Conservation (phyloP, 2,113 vertebrate genomes). For the Brachirus orientalis region DNA sequence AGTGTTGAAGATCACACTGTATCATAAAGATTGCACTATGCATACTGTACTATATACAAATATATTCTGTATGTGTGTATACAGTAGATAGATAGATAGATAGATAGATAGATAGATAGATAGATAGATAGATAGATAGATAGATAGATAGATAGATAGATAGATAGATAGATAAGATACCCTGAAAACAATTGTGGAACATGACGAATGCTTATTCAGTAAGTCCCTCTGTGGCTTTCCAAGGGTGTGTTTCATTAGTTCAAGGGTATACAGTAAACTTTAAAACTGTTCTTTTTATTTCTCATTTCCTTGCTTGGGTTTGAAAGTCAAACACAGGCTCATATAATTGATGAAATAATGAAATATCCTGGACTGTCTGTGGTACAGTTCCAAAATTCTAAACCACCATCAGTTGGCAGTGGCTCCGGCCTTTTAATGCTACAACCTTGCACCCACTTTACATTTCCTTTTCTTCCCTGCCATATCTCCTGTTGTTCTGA, state of each 20-base stretch:
- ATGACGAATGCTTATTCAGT: background rate
- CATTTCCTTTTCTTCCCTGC: background rate
- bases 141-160: too few species aligned
- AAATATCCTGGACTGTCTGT: background rate
- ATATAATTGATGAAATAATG: conserved; percentile 4
- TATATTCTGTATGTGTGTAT: too few species aligned
- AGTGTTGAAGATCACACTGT: too few species aligned
- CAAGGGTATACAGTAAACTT: background rate
- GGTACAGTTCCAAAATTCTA: background rate
- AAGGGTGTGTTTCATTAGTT: background rate
- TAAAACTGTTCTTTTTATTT: conserved; percentile 4
- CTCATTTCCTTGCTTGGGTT: conserved; percentile 9
- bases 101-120: too few species aligned
- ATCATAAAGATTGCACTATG: too few species aligned
- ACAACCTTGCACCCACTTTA: background rate
- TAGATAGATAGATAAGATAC: too few species aligned
- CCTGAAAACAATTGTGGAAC: too few species aligned
- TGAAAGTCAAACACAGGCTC: conserved; percentile 8
- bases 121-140: too few species aligned
- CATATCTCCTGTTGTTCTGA: conserved; percentile 33
- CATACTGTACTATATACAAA: too few species aligned
- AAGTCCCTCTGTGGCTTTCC: background rate
- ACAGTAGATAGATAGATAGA: too few species aligned
- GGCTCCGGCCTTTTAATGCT: background rate
- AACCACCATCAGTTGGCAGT: conserved; percentile 3